phyloP scores from a whole-genome alignment of 2,113 vertebrate genomes.

The Delphinus delphis region DNA sequence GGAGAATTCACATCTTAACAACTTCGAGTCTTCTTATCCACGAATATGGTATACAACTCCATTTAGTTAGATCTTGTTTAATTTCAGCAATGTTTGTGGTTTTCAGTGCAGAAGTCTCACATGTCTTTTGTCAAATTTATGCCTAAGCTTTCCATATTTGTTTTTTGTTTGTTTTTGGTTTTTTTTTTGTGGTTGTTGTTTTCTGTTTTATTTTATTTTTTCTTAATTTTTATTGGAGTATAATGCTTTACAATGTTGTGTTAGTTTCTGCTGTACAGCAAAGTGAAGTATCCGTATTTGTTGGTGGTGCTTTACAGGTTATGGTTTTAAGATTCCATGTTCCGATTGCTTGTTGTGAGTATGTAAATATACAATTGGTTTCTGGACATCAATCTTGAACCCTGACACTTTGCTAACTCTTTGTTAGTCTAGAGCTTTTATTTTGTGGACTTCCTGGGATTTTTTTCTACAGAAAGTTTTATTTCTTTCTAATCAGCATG shows the following conservation, averaged over 20 bases:
- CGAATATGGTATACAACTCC: neutral
- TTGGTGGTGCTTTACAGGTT: neutral
- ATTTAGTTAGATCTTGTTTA: neutral
- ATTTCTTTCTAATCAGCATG: neutral
- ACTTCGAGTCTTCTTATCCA: neutral
- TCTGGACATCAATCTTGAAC: neutral
- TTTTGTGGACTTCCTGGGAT: neutral
- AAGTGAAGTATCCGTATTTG: neutral
- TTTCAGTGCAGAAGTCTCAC: neutral
- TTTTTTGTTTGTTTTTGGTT: neutral
- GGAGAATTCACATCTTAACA: too few species aligned
- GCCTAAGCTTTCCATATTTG: neutral
- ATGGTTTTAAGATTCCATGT: neutral
- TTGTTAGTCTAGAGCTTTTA: neutral
- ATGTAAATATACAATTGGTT: neutral
- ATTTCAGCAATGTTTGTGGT: neutral
- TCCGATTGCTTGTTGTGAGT: neutral
- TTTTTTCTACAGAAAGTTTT: neutral
- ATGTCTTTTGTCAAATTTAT: neutral
- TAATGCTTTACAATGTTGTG: too few species aligned
- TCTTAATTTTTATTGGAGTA: too few species aligned
- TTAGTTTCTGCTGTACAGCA: too few species aligned
- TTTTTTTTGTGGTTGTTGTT: too few species aligned
- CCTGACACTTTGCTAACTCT: neutral
- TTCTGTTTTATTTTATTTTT: too few species aligned